phyloP scores from a whole-genome alignment of 2,888 invertebrate species.

The Lycia hirtaria region DNA sequence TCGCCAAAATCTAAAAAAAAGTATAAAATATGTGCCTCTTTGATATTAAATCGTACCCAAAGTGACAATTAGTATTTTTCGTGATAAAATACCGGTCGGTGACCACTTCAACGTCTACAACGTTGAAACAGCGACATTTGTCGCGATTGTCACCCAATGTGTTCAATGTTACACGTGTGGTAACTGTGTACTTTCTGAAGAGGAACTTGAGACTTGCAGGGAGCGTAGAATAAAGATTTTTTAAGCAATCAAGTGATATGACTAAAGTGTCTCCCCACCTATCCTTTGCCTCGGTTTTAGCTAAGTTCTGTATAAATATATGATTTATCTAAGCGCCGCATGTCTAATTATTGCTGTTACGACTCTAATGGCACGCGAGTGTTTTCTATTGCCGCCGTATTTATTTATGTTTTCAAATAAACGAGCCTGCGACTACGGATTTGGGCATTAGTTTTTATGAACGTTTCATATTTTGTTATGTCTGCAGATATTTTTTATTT shows the following conservation, averaged over 20 bases:
- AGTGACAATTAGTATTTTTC: no score
- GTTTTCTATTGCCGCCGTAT: slow-evolving; percentile 38
- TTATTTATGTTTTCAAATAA: slow-evolving; percentile 35
- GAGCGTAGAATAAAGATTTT: background rate
- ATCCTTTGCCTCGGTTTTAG: background rate
- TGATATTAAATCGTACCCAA: no score
- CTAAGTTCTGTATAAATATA: slow-evolving; percentile 8
- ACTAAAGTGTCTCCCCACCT: no score
- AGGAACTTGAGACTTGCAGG: no score
- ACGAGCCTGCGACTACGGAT: background rate
- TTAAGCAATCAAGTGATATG: background rate
- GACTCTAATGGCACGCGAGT: slow-evolving; percentile 39
- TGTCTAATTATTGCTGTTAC: slow-evolving; percentile 44
- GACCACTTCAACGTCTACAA: no score
- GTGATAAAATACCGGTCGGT: no score
- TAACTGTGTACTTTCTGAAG: no score
- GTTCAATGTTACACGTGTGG: no score
- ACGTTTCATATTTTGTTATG: background rate
- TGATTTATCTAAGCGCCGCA: slow-evolving; percentile 28
- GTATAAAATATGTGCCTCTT: no score
- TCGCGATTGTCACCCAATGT: no score
- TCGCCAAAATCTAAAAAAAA: no score
- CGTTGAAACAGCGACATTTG: no score
- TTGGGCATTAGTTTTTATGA: background rate
- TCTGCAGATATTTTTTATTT: background rate